These are phyloP conservation scores for Liparis tanakae DNA, from an alignment of 2,797 vertebrate species.

Conservation along the genomic window DNA sequence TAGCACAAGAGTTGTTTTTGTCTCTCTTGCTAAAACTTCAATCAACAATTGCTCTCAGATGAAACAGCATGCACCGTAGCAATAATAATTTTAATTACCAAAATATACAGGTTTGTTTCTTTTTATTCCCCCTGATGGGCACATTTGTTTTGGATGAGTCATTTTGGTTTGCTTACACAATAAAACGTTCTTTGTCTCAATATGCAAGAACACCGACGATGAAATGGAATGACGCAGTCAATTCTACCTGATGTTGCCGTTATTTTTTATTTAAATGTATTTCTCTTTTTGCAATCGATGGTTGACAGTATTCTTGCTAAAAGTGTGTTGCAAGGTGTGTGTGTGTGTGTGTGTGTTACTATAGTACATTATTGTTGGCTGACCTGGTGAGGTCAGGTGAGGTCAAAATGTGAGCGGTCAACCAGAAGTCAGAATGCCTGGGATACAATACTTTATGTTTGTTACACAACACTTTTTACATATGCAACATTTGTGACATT, in stretches of 20 bases:
- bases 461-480: conserved; percentile 1
- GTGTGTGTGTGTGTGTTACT: too few relatives aligned
- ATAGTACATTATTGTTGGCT: background rate
- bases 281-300: background rate
- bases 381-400: background rate
- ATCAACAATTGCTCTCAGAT: conserved; percentile 53
- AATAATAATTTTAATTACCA: conserved; percentile 53
- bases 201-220: conserved; percentile 7
- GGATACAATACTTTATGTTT: background rate
- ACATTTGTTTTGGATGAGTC: conserved; percentile 19
- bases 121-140: conserved; percentile 22
- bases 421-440: background rate
- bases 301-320: background rate
- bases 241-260: conserved; percentile 10
- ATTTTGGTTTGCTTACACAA: conserved; percentile 32
- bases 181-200: conserved; percentile 16
- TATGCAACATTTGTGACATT: background rate
- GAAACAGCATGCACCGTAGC: conserved; percentile 27
- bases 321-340: background rate
- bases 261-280: background rate
- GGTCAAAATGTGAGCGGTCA: background rate
- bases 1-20: conserved; percentile 49
- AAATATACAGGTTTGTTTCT: conserved; percentile 31
- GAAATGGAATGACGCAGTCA: conserved; percentile 7
- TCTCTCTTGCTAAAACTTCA: conserved; percentile 39